Percentiles rank a stretch among this genome's conserved stretches.
Conservation (phyloP, 2,888 invertebrate species). For the Microctonus hyperodae region DNA sequence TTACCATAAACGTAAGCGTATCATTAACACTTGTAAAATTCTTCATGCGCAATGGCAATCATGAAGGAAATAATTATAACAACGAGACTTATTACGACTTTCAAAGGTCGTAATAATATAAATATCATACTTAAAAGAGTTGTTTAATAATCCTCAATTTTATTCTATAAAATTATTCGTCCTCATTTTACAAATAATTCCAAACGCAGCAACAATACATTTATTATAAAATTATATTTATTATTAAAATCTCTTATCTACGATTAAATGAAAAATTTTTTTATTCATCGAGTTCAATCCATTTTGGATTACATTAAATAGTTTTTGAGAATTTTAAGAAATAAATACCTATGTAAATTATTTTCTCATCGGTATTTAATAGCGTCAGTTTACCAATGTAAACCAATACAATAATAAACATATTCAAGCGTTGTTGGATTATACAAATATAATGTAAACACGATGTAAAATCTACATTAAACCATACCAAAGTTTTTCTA, state of each 20-base stretch:
- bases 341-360: not conserved
- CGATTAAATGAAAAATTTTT: not conserved
- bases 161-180: not conserved
- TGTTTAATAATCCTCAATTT: not conserved
- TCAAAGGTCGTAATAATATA: not conserved
- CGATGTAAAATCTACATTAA: constrained; percentile 8
- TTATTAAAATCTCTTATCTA: not conserved
- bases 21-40: not conserved
- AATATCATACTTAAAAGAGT: not conserved
- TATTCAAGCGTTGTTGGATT: not conserved
- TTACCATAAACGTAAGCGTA: not conserved
- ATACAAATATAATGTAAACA: constrained; percentile 14
- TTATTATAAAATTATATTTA: not conserved
- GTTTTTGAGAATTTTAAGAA: too few relatives aligned
- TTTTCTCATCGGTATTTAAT: not conserved
- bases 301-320: too few relatives aligned
- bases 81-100: not conserved
- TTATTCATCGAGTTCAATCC: too few relatives aligned
- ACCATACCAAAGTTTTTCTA: constrained; percentile 10
- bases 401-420: constrained; percentile 10
- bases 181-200: not conserved
- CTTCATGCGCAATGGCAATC: not conserved
- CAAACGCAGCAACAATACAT: not conserved
- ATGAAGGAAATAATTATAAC: not conserved
- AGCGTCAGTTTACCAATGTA: constrained; percentile 1